phyloP scores from a whole-genome alignment of 2,113 vertebrate genomes.

The Upupa epops region DNA sequence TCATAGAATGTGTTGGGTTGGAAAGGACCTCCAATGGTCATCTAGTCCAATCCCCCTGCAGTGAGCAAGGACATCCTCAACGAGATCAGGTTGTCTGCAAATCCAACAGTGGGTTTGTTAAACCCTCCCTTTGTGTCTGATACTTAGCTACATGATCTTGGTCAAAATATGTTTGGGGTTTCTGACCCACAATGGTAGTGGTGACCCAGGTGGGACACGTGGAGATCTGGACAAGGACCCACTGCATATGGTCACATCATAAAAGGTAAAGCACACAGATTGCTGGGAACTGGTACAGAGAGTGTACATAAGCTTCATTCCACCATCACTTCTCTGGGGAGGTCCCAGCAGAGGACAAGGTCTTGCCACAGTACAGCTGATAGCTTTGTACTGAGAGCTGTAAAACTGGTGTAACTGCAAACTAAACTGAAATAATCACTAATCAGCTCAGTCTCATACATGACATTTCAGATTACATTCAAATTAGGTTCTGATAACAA shows the following conservation, averaged over 20 bases:
- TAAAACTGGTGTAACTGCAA: not conserved
- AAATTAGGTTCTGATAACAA: not conserved
- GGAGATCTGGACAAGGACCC: no score
- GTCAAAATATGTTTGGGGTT: no score
- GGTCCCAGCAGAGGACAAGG: not conserved
- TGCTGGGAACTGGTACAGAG: not conserved
- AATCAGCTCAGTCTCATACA: not conserved
- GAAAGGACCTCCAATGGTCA: no score
- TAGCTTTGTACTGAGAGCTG: not conserved
- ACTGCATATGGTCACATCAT: not conserved
- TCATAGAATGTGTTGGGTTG: no score
- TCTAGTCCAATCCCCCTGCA: no score
- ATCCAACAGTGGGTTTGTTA: no score
- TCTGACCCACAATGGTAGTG: no score
- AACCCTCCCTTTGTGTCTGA: no score
- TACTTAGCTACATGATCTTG: no score
- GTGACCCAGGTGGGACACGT: no score
- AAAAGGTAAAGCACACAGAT: not conserved
- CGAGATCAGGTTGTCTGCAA: no score
- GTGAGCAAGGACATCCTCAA: no score
- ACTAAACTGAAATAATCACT: not conserved
- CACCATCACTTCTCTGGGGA: not conserved
- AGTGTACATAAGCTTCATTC: not conserved
- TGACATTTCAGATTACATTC: not conserved
- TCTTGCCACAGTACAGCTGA: rapidly evolving